Percentiles rank a stretch among this genome's conserved stretches.
Conservation (phyloP, 2,113 vertebrate genomes). For the Nycticebus coucang region DNA sequence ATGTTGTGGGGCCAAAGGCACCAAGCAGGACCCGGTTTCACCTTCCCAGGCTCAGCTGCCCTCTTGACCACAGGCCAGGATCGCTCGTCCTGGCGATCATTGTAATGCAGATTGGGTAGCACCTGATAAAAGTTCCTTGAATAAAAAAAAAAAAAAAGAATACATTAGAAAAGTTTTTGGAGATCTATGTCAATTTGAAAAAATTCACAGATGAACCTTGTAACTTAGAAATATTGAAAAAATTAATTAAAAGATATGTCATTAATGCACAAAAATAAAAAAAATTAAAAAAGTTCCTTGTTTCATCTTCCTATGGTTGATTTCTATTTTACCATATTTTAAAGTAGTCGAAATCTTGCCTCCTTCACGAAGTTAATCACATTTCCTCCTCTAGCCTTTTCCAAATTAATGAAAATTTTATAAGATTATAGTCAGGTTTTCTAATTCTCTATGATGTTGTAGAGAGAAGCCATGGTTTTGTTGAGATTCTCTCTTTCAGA, state of each 20-base stretch:
- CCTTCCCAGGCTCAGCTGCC: neutral
- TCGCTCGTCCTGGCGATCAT: neutral
- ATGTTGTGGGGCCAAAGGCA: neutral
- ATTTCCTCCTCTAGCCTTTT: neutral
- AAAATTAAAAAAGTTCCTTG: neutral
- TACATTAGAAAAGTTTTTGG: neutral
- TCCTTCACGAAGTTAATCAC: neutral
- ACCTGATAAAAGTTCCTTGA: neutral
- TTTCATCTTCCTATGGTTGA: neutral
- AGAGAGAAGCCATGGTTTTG: no score
- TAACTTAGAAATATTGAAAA: neutral
- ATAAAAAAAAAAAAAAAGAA: no score
- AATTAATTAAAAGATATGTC: neutral
- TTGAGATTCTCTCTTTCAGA: no score
- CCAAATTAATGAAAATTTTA: slow-evolving; percentile 8
- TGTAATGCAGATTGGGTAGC: neutral
- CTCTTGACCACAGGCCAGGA: neutral
- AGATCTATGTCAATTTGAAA: neutral
- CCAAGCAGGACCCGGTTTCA: accelerated
- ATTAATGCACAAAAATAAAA: neutral
- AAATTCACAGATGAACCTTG: neutral
- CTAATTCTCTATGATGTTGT: neutral
- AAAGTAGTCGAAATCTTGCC: neutral
- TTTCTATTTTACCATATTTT: neutral
- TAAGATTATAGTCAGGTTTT: neutral